A percentile compares a stretch with the other conserved stretches of the same genome.
These are phyloP conservation scores for Euborellia annulipes DNA, from an alignment of 1,140 invertebrate species.

Conservation along the genomic window DNA sequence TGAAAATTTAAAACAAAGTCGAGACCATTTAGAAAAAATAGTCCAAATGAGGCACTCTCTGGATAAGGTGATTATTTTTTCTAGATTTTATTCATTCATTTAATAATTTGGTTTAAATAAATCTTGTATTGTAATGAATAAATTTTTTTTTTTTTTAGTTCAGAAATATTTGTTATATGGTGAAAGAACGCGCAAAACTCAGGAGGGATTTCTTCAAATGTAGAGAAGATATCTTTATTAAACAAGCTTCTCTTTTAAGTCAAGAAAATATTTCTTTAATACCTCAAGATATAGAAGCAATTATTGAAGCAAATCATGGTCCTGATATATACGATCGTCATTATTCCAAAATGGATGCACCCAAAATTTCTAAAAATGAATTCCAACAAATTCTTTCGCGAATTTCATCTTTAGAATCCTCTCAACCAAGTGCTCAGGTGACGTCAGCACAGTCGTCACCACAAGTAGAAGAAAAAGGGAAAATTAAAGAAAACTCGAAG, in stretches of 20 bases:
- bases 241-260: slow-evolving; percentile 50
- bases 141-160: slow-evolving; percentile 31
- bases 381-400: slow-evolving; percentile 51
- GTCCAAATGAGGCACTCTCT: slow-evolving; percentile 87
- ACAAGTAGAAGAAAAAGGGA: too few species aligned
- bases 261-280: slow-evolving; percentile 34
- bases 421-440: slow-evolving; percentile 31
- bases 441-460: too few species aligned
- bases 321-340: slow-evolving; percentile 75
- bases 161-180: slow-evolving; percentile 94
- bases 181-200: slow-evolving; percentile 80
- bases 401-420: slow-evolving; percentile 30
- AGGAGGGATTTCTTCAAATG: slow-evolving; percentile 69
- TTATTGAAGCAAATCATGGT: slow-evolving; percentile 75
- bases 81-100: slow-evolving; percentile 1
- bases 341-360: slow-evolving; percentile 54
- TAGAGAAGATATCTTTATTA: slow-evolving; percentile 83
- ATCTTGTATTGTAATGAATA: slow-evolving; percentile 3
- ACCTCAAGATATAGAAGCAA: slow-evolving; percentile 45
- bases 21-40: slow-evolving; percentile 76
- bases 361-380: slow-evolving; percentile 42
- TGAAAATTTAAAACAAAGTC: slow-evolving; percentile 47
- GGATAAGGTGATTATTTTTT: slow-evolving; percentile 52
- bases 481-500: too few species aligned
- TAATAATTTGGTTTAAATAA: not conserved